Conservation (phyloP, 2,113 vertebrate species). For the human (Homo sapiens) region GRCh38 chr20:48281501-48282000, state of each 20-base stretch:
- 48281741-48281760: background rate
- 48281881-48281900: conserved; percentile 37
- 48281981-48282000: background rate
- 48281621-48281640: background rate
- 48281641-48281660: background rate
- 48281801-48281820: conserved; percentile 14
- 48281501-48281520: background rate
- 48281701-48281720: background rate
- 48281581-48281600: background rate
- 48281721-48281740: background rate
- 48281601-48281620: background rate
- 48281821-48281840: background rate
- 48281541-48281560: background rate
- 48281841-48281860: conserved; percentile 33
- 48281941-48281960: conserved; percentile 42
- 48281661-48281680: background rate
- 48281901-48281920: conserved; percentile 54
- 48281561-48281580: background rate
- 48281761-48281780: background rate
- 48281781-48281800: background rate
- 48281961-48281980: conserved; percentile 4
- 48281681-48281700: background rate
- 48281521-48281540: background rate
- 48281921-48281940: conserved; percentile 60
- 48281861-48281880: background rate